Evolutionary conservation across 2,888 invertebrate species (phyloP).

Genomic region (Antheraea assamensis): DNA sequence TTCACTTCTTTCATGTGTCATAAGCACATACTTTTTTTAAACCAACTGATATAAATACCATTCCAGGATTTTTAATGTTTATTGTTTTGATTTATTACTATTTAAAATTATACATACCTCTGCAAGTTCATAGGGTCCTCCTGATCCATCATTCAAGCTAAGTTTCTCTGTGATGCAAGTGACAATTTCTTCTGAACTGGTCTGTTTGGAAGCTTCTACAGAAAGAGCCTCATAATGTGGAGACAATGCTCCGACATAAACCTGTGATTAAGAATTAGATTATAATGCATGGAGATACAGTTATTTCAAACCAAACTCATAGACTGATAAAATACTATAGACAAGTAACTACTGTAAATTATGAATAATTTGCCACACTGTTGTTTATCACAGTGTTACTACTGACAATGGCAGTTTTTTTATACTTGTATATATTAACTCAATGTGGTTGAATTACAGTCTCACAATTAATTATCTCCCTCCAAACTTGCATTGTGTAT

Average conservation of each 20-base stretch:
- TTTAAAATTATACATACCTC: conserved; percentile 79
- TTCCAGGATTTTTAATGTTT: neutral
- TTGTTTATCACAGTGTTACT: neutral
- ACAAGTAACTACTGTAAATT: neutral
- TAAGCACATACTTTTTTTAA: too few species aligned
- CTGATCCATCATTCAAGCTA: conserved; percentile 75
- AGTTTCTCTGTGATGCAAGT: conserved; percentile 91
- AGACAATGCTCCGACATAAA: conserved; percentile 94
- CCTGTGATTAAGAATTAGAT: conserved; percentile 73
- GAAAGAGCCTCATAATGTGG: conserved; percentile 94
- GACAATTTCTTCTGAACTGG: conserved; percentile 95
- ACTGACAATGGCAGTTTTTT: neutral
- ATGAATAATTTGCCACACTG: neutral
- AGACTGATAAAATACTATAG: neutral
- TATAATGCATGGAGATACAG: neutral
- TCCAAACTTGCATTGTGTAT: neutral
- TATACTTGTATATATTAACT: neutral
- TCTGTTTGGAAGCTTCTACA: conserved; percentile 95
- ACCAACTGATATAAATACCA: neutral
- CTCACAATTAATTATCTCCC: conserved; percentile 2
- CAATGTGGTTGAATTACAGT: neutral
- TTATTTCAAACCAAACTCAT: neutral
- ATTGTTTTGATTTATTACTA: neutral
- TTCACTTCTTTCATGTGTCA: too few species aligned
- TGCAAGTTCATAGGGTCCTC: conserved; percentile 90